phyloP scores from a whole-genome alignment of 2,113 vertebrate species.

The Ornithorhynchus anatinus region DNA sequence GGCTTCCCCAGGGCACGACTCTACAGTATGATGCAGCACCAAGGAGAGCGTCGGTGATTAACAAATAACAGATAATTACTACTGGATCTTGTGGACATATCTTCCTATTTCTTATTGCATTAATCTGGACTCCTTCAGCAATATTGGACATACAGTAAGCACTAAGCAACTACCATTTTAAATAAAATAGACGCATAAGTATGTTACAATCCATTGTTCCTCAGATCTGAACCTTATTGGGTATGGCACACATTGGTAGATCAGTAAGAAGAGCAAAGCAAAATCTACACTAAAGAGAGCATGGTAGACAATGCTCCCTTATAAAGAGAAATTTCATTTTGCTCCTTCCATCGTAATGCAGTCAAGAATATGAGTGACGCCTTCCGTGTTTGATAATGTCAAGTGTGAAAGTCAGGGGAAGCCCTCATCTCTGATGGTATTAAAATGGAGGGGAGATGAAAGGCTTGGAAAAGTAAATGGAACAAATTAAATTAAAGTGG shows the following conservation, averaged over 20 bases:
- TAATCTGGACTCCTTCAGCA: neutral
- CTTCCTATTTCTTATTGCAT: neutral
- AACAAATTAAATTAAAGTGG: constrained; percentile 55
- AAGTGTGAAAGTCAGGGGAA: constrained; percentile 55
- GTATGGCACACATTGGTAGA: constrained; percentile 22
- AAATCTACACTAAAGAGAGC: constrained; percentile 36
- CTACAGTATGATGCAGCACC: neutral
- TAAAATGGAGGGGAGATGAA: constrained; percentile 57
- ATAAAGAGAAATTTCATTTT: constrained; percentile 51
- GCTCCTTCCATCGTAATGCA: constrained; percentile 47
- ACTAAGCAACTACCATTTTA: no score
- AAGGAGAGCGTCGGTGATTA: neutral
- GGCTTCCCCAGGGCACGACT: neutral
- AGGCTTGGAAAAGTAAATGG: constrained; percentile 53
- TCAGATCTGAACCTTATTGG: neutral
- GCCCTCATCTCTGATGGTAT: constrained; percentile 55
- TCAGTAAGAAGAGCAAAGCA: constrained; percentile 25
- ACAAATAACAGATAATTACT: neutral
- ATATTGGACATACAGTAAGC: no score
- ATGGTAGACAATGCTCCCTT: constrained; percentile 37
- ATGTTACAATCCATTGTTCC: neutral
- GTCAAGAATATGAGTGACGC: constrained; percentile 49
- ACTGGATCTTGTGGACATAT: neutral
- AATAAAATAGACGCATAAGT: constrained; percentile 38
- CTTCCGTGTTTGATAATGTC: constrained; percentile 62